Base-by-base conservation (phyloP, 2,888 invertebrate species). In the Yponomeuta plumbellus region DNA sequence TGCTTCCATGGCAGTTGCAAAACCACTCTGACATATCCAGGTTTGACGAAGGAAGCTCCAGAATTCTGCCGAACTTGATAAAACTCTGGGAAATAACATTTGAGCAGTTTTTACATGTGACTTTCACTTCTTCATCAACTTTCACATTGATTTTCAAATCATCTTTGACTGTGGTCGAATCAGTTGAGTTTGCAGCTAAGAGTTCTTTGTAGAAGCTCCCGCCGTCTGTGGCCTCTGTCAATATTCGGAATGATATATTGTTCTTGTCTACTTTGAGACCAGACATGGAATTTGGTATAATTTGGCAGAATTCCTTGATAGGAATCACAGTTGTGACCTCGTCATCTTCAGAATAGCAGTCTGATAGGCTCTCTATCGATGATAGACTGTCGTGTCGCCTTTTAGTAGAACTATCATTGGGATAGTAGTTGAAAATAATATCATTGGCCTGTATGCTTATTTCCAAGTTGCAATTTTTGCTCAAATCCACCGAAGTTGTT, bases 21-120 rank as follows among this genome's bases (percentile, higher is more conserved):
- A 94, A 95, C 93, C 94, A 94, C 70, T 94, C 94, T 0, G 91
- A 89, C 76, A 92, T 90, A 73, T 94, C 93, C 67, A 92, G 81
- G 80, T 91, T 92, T 20, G 90, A 87, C 0, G 93, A 91, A 0
- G 94, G 94, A 66, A 94, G 78, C 67, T 94, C 94, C 68, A 94
- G 80, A 73, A 94, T 85, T 70, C 94, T 86, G 63, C 90, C 80
- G 80, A 94, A 94, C 63, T 83, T 85, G 0, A 91, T 85, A 66
- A 76, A 76, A 69, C 79, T 81, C 69, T 89, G 86, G n/a, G 91
- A 82, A 57, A 92, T 77, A n/a, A 81, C 72, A 75, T 92, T 92
- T 0, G 76, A 80, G 72, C 90, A 85, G 72, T 92, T 86, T 61
- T 83, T 78, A 72, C 88, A 85, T 26, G 85, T 72, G 67, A 92